Evolutionary conservation across 2,113 vertebrate genomes (phyloP).

Genomic region (Tetrao urogallus): DNA sequence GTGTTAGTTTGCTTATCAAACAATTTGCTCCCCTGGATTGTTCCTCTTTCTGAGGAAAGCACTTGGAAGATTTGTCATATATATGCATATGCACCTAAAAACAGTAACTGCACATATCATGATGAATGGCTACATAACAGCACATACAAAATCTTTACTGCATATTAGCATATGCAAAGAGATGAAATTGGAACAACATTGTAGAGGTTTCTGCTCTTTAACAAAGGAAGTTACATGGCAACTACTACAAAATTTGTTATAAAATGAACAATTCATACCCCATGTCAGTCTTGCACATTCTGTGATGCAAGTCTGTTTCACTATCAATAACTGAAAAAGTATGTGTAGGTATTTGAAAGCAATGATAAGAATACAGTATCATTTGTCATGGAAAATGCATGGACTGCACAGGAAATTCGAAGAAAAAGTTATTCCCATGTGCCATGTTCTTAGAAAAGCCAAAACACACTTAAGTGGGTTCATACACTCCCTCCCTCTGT

Average conservation of each 20-base stretch:
- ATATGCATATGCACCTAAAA: not conserved
- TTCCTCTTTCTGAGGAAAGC: not conserved
- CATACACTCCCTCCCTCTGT: not conserved
- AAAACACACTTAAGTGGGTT: not conserved
- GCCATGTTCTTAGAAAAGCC: not conserved
- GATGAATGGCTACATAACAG: not conserved
- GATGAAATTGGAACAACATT: not conserved
- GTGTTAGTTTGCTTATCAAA: not conserved
- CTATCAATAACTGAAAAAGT: not conserved
- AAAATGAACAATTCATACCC: not conserved
- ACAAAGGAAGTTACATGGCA: not conserved
- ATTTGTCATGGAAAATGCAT: not conserved
- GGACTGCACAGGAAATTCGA: not conserved
- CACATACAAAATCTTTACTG: not conserved
- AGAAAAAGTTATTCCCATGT: not conserved
- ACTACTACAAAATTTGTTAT: not conserved
- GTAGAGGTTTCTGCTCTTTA: not conserved
- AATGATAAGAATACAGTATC: not conserved
- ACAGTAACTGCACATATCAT: not conserved
- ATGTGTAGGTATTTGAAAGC: not conserved
- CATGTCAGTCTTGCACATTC: not conserved
- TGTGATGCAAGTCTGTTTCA: not conserved
- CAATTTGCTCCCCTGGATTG: not conserved
- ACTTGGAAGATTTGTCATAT: not conserved
- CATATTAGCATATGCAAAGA: not conserved